Percentiles rank a stretch among this genome's conserved stretches.
Evolutionary conservation across 1,140 invertebrate genomes (phyloP).

Genomic region (Solenopsis invicta): DNA sequence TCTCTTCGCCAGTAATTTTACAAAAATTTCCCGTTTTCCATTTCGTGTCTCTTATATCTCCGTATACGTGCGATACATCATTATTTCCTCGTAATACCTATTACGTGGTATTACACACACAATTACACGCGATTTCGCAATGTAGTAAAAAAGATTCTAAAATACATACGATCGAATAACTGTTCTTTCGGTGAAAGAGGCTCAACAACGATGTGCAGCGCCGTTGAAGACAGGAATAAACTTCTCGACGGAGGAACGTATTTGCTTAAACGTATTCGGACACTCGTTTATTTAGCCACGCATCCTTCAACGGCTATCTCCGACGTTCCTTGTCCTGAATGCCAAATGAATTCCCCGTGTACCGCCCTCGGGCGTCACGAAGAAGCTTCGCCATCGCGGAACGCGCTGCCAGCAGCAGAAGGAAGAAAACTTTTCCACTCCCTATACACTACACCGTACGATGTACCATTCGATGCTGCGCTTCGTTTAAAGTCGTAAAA

Average conservation of each 20-base stretch:
- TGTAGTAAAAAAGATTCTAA: constrained; percentile 3
- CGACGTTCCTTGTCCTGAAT: constrained; percentile 35
- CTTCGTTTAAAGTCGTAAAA: constrained; percentile 75
- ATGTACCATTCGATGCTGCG: constrained; percentile 43
- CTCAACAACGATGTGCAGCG: not conserved
- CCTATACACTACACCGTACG: constrained; percentile 15
- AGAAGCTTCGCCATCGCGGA: not conserved
- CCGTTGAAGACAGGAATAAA: constrained; percentile 8
- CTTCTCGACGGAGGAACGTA: not conserved
- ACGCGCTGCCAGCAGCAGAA: constrained; percentile 17
- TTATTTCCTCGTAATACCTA: not conserved
- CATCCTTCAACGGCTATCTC: constrained; percentile 45
- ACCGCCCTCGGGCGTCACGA: constrained; percentile 34
- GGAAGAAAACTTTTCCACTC: constrained; percentile 48
- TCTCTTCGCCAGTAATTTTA: constrained; percentile 7
- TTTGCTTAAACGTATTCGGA: constrained; percentile 56
- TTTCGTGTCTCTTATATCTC: not conserved
- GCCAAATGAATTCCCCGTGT: constrained; percentile 53
- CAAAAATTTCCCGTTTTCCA: constrained; percentile 26
- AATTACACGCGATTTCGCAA: not conserved
- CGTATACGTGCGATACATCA: not conserved
- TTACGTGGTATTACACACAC: not conserved
- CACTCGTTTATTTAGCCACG: constrained; percentile 41
- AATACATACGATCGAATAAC: constrained; percentile 4
- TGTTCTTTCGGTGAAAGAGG: constrained; percentile 6